phyloP scores from a whole-genome alignment of 2,113 vertebrate genomes.

The Hemichromis elongatus region DNA sequence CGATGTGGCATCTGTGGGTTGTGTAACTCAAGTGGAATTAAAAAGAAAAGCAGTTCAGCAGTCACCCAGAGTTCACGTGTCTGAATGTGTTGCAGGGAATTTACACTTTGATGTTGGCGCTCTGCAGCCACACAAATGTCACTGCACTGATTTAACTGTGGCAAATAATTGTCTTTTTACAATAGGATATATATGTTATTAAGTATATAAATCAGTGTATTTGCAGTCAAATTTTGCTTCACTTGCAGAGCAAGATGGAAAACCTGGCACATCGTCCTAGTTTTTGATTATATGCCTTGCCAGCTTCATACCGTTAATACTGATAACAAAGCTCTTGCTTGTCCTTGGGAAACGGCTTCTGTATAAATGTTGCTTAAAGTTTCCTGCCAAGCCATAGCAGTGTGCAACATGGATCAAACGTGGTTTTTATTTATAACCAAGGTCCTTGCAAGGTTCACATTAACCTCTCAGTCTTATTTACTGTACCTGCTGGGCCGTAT shows the following conservation, averaged over 20 bases:
- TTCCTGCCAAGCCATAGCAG: not conserved
- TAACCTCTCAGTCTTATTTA: constrained; percentile 19
- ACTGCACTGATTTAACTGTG: not conserved
- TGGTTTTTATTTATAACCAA: constrained; percentile 23
- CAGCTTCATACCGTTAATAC: not conserved
- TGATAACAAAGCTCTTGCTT: not conserved
- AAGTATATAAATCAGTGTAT: not conserved
- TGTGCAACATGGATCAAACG: not conserved
- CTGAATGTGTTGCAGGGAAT: not conserved
- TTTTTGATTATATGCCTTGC: not conserved
- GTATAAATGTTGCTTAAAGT: not conserved
- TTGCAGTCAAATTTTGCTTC: not conserved
- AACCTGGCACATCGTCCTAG: not conserved
- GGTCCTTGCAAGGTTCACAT: not conserved
- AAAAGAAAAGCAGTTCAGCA: constrained; percentile 12
- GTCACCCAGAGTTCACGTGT: constrained; percentile 42
- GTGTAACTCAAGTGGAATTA: constrained; percentile 53
- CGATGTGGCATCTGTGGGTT: constrained; percentile 43
- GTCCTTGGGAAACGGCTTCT: not conserved
- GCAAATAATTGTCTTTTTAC: not conserved
- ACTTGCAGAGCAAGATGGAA: not conserved
- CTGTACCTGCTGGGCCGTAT: constrained; percentile 27
- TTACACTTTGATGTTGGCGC: constrained; percentile 13
- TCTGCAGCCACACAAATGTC: not conserved
- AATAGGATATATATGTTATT: not conserved